Percentiles rank a stretch among this genome's conserved stretches.
Evolutionary conservation across 2,113 vertebrate species (phyloP).

Genomic region (Scomber japonicus): DNA sequence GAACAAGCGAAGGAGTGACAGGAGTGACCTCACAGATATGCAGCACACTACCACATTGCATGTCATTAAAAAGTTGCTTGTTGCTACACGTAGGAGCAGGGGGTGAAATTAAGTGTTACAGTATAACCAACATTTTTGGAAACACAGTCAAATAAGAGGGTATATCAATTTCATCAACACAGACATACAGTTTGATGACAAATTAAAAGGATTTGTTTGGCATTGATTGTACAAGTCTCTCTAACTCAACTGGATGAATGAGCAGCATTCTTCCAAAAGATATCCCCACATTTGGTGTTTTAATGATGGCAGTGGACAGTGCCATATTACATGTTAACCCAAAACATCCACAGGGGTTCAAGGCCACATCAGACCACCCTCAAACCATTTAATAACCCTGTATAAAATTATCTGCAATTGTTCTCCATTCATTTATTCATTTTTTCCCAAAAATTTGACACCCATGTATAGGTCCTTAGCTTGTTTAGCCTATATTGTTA

Average conservation of each 20-base stretch:
- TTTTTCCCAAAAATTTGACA: too few relatives aligned
- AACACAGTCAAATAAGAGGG: neutral
- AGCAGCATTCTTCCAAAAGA: too few relatives aligned
- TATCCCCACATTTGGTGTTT: too few relatives aligned
- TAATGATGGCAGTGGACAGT: too few relatives aligned
- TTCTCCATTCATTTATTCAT: too few relatives aligned
- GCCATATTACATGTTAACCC: too few relatives aligned
- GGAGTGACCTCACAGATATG: constrained; percentile 1
- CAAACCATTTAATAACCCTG: too few relatives aligned
- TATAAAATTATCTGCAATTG: too few relatives aligned
- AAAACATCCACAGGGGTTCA: too few relatives aligned
- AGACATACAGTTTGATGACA: too few relatives aligned
- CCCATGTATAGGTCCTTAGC: neutral
- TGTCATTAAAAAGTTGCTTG: neutral
- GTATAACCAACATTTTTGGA: neutral
- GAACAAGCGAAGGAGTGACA: neutral
- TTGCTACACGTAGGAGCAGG: neutral
- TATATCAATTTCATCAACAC: too few relatives aligned
- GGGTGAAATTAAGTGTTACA: neutral
- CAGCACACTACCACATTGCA: neutral
- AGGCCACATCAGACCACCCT: too few relatives aligned
- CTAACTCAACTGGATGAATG: neutral
- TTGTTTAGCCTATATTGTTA: neutral
- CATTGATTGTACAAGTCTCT: neutral
- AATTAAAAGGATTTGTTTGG: neutral